A percentile compares a stretch with the other conserved stretches of the same genome.
Conservation (phyloP, 2,888 invertebrate species). For the Gisinianus flammeolus region DNA sequence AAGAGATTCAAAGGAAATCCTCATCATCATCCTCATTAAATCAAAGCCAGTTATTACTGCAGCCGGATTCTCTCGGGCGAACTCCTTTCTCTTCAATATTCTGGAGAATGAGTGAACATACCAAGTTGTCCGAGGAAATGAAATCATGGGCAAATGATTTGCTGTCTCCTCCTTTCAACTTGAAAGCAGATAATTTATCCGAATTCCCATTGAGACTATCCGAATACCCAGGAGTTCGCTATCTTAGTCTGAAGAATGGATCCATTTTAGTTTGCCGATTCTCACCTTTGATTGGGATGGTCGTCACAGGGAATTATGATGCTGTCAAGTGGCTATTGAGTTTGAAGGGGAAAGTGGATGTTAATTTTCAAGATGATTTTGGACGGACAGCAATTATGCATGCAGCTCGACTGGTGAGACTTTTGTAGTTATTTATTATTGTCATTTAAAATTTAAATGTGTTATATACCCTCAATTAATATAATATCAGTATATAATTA, state of each 20-base stretch:
- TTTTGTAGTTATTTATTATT: neutral
- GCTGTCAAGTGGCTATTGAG: slow-evolving; percentile 54
- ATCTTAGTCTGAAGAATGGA: neutral
- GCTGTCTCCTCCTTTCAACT: neutral
- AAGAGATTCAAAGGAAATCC: slow-evolving; percentile 56
- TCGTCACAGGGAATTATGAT: slow-evolving; percentile 45
- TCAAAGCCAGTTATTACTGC: neutral
- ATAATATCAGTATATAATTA: neutral
- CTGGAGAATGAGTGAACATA: slow-evolving; percentile 59
- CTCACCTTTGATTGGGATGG: slow-evolving; percentile 51
- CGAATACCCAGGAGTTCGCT: slow-evolving; percentile 42
- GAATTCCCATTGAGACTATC: slow-evolving; percentile 48
- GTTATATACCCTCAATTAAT: neutral
- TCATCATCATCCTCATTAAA: neutral
- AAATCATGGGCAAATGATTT: slow-evolving; percentile 35
- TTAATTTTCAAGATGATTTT: slow-evolving; percentile 46
- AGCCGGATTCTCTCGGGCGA: slow-evolving; percentile 61
- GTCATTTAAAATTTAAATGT: neutral
- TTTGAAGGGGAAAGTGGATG: slow-evolving; percentile 32
- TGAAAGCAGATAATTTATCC: slow-evolving; percentile 25
- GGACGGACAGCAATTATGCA: slow-evolving; percentile 57
- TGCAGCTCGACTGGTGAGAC: slow-evolving; percentile 47
- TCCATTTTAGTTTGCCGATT: neutral
- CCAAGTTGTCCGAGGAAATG: neutral
- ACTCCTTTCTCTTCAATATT: slow-evolving; percentile 62